phyloP scores from a whole-genome alignment of 2,113 vertebrate genomes.

The Nicator chloris region DNA sequence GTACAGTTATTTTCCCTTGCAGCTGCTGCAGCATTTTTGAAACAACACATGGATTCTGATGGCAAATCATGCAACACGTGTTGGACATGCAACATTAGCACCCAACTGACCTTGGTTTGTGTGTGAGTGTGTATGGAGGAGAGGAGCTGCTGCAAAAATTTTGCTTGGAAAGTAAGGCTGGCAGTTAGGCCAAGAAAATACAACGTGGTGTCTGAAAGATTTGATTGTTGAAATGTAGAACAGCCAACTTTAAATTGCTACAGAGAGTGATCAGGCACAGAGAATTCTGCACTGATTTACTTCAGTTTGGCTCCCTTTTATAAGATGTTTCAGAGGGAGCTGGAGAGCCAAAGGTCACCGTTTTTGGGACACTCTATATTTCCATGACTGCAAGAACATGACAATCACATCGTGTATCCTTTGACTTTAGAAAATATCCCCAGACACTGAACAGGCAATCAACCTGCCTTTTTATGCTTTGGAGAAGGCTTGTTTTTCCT shows the following conservation, averaged over 20 bases:
- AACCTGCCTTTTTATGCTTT: conserved; percentile 10
- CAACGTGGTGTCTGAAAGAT: neutral
- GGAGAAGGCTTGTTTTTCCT: conserved; percentile 53
- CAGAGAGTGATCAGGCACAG: neutral
- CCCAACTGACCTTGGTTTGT: neutral
- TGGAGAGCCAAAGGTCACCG: conserved; percentile 14
- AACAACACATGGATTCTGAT: neutral
- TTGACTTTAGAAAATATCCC: conserved; percentile 59
- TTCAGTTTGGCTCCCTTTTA: neutral
- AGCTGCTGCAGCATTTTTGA: neutral
- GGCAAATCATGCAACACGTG: neutral
- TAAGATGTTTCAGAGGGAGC: neutral
- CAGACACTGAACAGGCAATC: conserved; percentile 29
- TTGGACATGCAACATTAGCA: neutral
- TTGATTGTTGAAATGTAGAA: neutral
- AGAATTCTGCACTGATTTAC: neutral
- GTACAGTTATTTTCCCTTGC: neutral
- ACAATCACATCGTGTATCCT: conserved; percentile 24
- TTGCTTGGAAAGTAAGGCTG: neutral
- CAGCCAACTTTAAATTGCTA: neutral
- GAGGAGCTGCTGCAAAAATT: neutral
- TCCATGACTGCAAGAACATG: conserved; percentile 58
- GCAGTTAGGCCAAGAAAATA: neutral
- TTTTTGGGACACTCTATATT: neutral
- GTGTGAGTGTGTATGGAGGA: neutral